These are phyloP conservation scores for Microtus pennsylvanicus DNA, from an alignment of 2,113 vertebrate genomes.

Conservation along the genomic window DNA sequence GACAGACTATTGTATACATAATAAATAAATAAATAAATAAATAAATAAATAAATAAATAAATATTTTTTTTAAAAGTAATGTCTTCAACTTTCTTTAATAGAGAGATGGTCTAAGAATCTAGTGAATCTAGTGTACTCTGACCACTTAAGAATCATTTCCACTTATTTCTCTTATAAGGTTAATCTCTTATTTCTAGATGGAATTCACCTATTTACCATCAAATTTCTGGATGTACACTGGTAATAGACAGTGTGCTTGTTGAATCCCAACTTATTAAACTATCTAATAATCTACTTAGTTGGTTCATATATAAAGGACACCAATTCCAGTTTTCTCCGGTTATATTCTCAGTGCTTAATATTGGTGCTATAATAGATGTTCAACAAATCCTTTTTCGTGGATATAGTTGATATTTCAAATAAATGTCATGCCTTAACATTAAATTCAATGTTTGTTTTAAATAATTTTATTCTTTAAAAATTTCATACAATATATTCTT, in stretches of 20 bases:
- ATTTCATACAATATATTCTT: not conserved
- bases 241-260: not conserved
- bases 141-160: constrained; percentile 11
- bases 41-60: too few species aligned
- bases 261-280: not conserved
- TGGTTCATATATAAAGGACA: not conserved
- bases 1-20: too few species aligned
- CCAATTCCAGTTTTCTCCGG: not conserved
- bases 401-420: not conserved
- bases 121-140: not conserved
- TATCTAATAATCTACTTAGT: not conserved
- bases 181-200: not conserved
- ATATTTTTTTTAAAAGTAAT: too few species aligned
- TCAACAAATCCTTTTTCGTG: not conserved
- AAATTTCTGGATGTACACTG: not conserved
- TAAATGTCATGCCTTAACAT: not conserved
- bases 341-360: not conserved
- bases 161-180: not conserved
- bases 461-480: not conserved
- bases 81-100: not conserved
- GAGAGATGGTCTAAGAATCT: not conserved
- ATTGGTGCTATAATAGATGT: not conserved
- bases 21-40: too few species aligned
- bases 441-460: constrained; percentile 32
- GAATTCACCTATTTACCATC: not conserved